Evolutionary conservation across 2,888 invertebrate genomes (phyloP).

Genomic region (Odontocerum albicorne): DNA sequence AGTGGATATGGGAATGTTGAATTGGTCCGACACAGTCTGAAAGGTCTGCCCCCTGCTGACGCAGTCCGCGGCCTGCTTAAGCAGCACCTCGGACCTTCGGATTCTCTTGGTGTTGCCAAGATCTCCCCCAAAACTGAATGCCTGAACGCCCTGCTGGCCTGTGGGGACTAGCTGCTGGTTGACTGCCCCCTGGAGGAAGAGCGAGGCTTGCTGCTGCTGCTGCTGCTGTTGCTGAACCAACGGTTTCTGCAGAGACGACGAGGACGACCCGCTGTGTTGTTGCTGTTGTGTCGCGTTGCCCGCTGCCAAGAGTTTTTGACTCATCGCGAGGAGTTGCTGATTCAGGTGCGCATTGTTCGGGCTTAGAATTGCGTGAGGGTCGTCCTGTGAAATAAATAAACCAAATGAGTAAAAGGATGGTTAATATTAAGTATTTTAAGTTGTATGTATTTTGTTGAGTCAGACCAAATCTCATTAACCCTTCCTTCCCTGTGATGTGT

Average conservation of each 20-base stretch:
- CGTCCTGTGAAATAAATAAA: conserved; percentile 24
- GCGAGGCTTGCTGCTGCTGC: conserved; percentile 1
- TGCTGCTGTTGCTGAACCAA: conserved; percentile 48
- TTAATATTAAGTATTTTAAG: too few relatives aligned
- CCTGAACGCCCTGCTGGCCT: conserved; percentile 40
- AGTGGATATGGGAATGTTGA: conserved; percentile 85
- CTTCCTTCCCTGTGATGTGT: too few relatives aligned
- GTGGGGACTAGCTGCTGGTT: conserved; percentile 41
- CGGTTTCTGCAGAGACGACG: conserved; percentile 45
- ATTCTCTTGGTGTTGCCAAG: conserved; percentile 55
- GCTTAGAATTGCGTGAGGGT: conserved; percentile 28
- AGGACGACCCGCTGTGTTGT: conserved; percentile 40
- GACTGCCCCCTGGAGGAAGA: conserved; percentile 40
- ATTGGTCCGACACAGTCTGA: conserved; percentile 84
- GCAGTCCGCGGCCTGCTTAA: conserved; percentile 81
- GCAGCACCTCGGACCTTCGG: conserved; percentile 73
- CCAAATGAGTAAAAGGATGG: too few relatives aligned
- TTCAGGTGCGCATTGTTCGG: conserved; percentile 33
- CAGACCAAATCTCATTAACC: too few relatives aligned
- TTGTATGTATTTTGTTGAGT: too few relatives aligned
- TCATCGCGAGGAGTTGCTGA: conserved; percentile 34
- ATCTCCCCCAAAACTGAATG: conserved; percentile 26
- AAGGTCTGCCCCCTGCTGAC: conserved; percentile 86
- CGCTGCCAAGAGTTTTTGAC: conserved; percentile 39
- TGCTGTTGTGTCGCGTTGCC: conserved; percentile 50